These are phyloP conservation scores for Diorhabda sublineata DNA, from an alignment of 1,140 invertebrate species.

Conservation along the genomic window DNA sequence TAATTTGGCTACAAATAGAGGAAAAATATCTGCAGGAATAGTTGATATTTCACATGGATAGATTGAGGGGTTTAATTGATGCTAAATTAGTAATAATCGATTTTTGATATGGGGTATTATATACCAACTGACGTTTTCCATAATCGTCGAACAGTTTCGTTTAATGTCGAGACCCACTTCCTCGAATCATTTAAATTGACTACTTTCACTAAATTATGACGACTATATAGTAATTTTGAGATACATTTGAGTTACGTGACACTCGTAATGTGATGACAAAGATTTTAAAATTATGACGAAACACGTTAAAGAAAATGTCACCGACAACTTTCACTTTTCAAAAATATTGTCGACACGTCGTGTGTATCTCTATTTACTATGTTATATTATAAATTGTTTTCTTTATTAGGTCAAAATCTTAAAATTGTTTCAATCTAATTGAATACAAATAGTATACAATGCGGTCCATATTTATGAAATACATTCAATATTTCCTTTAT, in stretches of 20 bases:
- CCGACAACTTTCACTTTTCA: background rate
- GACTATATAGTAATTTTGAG: background rate
- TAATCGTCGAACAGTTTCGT: background rate
- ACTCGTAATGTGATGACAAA: background rate
- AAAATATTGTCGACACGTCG: background rate
- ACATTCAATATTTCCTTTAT: too few species aligned
- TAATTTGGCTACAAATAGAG: too few species aligned
- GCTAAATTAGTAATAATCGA: too few species aligned
- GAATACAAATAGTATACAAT: too few species aligned
- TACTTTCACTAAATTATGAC: background rate
- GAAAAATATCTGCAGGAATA: too few species aligned
- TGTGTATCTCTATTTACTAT: too few species aligned
- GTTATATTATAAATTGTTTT: too few species aligned
- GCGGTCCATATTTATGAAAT: too few species aligned
- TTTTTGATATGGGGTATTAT: background rate
- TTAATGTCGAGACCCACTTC: background rate
- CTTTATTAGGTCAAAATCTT: too few species aligned
- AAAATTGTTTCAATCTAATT: too few species aligned
- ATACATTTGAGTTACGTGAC: background rate
- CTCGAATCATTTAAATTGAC: background rate
- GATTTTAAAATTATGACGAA: slow-evolving; percentile 1
- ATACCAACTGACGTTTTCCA: background rate
- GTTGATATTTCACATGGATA: too few species aligned
- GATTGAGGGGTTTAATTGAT: too few species aligned
- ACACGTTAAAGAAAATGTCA: background rate